phyloP scores from a whole-genome alignment of 2,113 vertebrate genomes.

The Ciconia maguari region DNA sequence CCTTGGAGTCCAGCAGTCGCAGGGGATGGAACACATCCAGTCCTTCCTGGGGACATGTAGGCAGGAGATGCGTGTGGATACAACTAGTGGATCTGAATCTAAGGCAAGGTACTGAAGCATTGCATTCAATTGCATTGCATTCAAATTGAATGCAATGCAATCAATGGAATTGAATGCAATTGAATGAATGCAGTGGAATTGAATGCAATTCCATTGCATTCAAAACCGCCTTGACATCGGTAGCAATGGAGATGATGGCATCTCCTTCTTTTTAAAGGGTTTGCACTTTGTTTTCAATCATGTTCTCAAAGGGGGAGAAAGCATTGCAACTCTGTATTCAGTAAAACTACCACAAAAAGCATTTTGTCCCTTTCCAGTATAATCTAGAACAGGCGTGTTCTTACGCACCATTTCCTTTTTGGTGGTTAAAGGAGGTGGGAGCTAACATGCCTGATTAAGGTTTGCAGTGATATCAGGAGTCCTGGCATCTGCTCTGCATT shows the following conservation, averaged over 20 bases:
- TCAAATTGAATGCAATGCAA: no score
- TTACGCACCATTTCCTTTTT: background rate
- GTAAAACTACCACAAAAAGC: background rate
- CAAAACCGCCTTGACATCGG: background rate
- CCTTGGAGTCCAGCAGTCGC: background rate
- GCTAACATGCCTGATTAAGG: background rate
- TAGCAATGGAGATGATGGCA: background rate
- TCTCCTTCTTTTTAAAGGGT: background rate
- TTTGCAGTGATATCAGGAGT: background rate
- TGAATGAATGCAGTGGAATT: no score
- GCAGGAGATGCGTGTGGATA: background rate
- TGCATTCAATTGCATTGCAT: background rate
- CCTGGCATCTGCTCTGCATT: background rate
- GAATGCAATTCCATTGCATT: no score
- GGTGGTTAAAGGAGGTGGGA: background rate
- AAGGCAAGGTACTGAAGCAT: background rate
- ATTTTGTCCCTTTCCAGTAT: background rate
- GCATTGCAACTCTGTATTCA: background rate
- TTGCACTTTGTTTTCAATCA: background rate
- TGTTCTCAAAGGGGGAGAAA: background rate
- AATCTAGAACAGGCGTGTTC: background rate
- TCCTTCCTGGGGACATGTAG: fast-evolving
- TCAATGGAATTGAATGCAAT: no score
- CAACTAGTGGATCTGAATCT: background rate
- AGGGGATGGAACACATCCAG: background rate